These are phyloP conservation scores for Acanthis flammea DNA, from an alignment of 2,797 vertebrate genomes.

Conservation along the genomic window DNA sequence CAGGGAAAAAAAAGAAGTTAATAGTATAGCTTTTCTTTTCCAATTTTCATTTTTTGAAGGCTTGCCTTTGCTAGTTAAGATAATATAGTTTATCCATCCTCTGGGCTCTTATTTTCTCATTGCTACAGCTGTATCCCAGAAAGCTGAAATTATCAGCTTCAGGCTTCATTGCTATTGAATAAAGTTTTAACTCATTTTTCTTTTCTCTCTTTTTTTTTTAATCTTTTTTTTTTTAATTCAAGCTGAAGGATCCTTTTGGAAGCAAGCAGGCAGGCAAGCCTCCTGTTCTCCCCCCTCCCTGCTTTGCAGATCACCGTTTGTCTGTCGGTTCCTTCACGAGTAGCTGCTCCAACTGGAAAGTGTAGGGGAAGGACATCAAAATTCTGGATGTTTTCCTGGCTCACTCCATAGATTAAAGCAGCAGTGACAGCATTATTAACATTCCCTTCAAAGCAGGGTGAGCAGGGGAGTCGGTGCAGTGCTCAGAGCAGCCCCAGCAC, in stretches of 20 bases:
- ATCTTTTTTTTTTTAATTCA: not conserved
- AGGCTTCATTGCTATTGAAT: conserved; percentile 40
- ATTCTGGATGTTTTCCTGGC: not conserved
- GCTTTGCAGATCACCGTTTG: not conserved
- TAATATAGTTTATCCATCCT: conserved; percentile 52
- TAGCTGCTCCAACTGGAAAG: not conserved
- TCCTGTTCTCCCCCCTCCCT: not conserved
- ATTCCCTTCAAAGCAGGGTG: not conserved
- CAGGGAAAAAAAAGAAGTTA: conserved; percentile 1
- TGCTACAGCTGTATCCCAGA: conserved; percentile 22
- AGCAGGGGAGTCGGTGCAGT: not conserved
- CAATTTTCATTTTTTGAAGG: conserved; percentile 27
- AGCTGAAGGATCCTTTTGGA: not conserved
- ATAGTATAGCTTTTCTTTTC: not conserved
- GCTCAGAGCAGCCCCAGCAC: not conserved
- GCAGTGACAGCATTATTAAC: not conserved
- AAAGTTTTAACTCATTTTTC: not conserved
- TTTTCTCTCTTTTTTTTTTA: not conserved
- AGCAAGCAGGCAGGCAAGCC: not conserved
- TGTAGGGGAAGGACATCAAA: not conserved
- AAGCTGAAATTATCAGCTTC: conserved; percentile 45
- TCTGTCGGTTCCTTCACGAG: not conserved
- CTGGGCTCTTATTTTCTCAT: conserved; percentile 52
- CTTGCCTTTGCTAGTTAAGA: conserved; percentile 38
- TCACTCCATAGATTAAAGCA: not conserved